Evolutionary conservation across 2,888 invertebrate species (phyloP).

Genomic region (Saturnia pavonia): DNA sequence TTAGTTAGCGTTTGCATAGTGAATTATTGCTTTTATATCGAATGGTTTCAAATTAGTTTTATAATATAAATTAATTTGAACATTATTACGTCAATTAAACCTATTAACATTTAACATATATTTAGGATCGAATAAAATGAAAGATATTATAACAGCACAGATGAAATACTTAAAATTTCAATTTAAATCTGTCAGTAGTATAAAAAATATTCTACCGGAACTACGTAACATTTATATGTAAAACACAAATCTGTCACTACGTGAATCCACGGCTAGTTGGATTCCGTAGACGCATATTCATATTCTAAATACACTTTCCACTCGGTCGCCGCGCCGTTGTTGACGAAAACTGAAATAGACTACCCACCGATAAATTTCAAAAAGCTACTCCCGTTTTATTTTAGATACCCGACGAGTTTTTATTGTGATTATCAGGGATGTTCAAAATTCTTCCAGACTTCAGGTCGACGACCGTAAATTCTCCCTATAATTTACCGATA

Average conservation of each 20-base stretch:
- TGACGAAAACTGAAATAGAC: slow-evolving; percentile 75
- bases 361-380: slow-evolving; percentile 70
- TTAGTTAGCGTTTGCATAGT: neutral
- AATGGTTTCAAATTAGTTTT: neutral
- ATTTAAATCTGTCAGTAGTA: slow-evolving; percentile 49
- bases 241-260: slow-evolving; percentile 76
- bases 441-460: slow-evolving; percentile 45
- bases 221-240: slow-evolving; percentile 60
- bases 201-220: slow-evolving; percentile 53
- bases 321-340: slow-evolving; percentile 39
- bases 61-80: neutral
- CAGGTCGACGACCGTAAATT: slow-evolving; percentile 65
- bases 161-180: neutral
- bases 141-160: neutral
- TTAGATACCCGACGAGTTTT: slow-evolving; percentile 57
- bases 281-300: slow-evolving; percentile 64
- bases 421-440: slow-evolving; percentile 66
- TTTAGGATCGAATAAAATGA: neutral
- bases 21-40: no score
- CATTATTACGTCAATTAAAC: neutral
- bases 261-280: slow-evolving; percentile 52
- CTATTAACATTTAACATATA: neutral
- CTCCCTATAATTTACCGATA: slow-evolving; percentile 57
- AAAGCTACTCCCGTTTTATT: slow-evolving; percentile 64
- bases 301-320: slow-evolving; percentile 53